Evolutionary conservation across 2,888 invertebrate genomes (phyloP), one percentile per base, ranked within the genome.

Genomic region (Bibio marci): DNA sequence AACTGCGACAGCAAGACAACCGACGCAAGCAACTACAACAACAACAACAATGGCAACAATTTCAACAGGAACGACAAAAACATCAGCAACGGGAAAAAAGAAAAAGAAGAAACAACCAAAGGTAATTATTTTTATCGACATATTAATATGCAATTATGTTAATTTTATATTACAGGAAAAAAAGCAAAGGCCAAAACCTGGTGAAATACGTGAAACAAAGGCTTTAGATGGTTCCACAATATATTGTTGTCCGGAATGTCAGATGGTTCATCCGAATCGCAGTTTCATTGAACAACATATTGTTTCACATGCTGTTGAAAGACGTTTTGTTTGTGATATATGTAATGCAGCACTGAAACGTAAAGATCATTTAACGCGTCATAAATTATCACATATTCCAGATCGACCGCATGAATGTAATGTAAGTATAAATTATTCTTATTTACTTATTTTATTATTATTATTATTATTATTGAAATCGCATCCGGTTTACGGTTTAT

Each of bases 231-330:
- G 87, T 30, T 83, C 85, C 38, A 85, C 85, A 0, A 56, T 86
- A 14, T 86, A 81, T 52, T 85, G 86, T 55, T 86, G 86, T 56
- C 85, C 86, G 1, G 85, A 86, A 55, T 86, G 86, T 54, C 82
- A 87, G 57, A 83, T 86, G 83, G 85, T 85, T 28, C 83, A 86
- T 55, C 85, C 86, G 3, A 85, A 87, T 56, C 76, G 83, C 43
- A 81, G 79, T 44, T 62, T 86, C 34, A 62, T 87, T 41, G 86
- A 87, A 50, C 85, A 87, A 52, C 86, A 87, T 60, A 66, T 87
- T n/a, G 69, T 83, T 14, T 85, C 85, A 10, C 86, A 87, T 57
- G 85, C 85, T 4, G 71, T 86, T 56, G 87, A 87, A 52, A 69
- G 86, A 47, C 70, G 76, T 53, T 87, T 85, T 51, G 81, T 86